A percentile compares a stretch with the other conserved stretches of the same genome.
These are phyloP conservation scores for Hermodice carunculata DNA, from an alignment of 2,888 invertebrate species.

Conservation along the genomic window DNA sequence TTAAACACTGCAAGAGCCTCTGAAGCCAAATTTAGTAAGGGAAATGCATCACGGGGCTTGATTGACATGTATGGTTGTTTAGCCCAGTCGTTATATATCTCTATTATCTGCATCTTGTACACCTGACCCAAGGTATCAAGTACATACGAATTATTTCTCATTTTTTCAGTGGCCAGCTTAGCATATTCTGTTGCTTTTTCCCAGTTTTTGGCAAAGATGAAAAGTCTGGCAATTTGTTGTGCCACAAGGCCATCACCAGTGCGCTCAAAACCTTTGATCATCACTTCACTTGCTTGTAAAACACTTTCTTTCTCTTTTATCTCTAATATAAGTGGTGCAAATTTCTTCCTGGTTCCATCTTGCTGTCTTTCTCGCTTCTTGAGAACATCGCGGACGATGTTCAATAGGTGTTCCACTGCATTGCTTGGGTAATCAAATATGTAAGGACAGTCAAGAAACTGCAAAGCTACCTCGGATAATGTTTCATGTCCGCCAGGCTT, in stretches of 20 bases:
- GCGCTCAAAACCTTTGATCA: neutral
- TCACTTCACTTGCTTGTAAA: neutral
- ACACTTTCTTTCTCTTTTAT: neutral
- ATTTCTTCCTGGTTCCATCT: neutral
- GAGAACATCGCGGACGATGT: constrained; percentile 6
- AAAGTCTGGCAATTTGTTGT: constrained; percentile 4
- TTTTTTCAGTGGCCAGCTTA: neutral
- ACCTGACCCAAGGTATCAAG: too few species aligned
- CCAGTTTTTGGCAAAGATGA: constrained; percentile 11
- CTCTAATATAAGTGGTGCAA: constrained; percentile 3
- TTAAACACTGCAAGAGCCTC: too few species aligned
- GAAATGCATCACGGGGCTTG: too few species aligned
- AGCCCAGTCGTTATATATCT: too few species aligned
- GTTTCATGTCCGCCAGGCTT: neutral
- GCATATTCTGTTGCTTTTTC: constrained; percentile 5
- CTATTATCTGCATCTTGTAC: too few species aligned
- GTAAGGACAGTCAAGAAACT: constrained; percentile 5
- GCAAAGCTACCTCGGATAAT: constrained; percentile 1
- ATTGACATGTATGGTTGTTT: too few species aligned
- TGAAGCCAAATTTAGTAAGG: too few species aligned
- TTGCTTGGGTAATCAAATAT: constrained; percentile 5
- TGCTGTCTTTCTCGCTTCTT: constrained; percentile 2
- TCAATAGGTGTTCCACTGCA: neutral
- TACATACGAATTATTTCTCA: too few species aligned
- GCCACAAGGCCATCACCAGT: neutral